These are phyloP conservation scores for Seriola rivoliana DNA, from an alignment of 2,113 vertebrate genomes.

Conservation along the genomic window DNA sequence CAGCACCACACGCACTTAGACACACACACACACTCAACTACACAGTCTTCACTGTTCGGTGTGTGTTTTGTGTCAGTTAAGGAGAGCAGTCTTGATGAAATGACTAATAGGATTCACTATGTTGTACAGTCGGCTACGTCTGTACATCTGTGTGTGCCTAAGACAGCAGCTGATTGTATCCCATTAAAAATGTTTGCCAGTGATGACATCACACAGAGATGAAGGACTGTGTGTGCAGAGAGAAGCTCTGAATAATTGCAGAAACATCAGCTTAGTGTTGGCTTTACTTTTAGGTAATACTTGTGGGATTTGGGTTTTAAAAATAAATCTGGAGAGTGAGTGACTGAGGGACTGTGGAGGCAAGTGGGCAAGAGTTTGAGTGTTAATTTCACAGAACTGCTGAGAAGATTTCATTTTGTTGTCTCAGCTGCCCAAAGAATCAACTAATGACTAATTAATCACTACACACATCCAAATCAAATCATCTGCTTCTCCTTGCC, in stretches of 20 bases:
- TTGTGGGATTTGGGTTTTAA: slow-evolving; percentile 65
- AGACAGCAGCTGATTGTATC: slow-evolving; percentile 17
- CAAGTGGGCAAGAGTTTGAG: slow-evolving; percentile 40
- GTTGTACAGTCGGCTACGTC: not conserved
- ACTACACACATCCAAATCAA: slow-evolving; percentile 66
- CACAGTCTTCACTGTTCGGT: not conserved
- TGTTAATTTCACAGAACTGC: slow-evolving; percentile 68
- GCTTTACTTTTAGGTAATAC: slow-evolving; percentile 59
- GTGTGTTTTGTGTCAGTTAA: slow-evolving; percentile 28
- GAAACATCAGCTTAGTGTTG: slow-evolving; percentile 50
- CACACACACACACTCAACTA: not conserved
- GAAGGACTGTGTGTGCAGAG: slow-evolving; percentile 5
- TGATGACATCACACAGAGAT: slow-evolving; percentile 39
- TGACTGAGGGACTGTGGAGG: slow-evolving; percentile 28
- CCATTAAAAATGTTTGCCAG: slow-evolving; percentile 34
- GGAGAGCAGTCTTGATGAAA: slow-evolving; percentile 19
- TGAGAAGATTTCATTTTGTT: slow-evolving; percentile 70
- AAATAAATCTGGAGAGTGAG: slow-evolving; percentile 58
- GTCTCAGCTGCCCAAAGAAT: slow-evolving; percentile 75
- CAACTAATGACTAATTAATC: slow-evolving; percentile 81
- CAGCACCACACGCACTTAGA: not conserved
- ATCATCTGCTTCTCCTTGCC: slow-evolving; percentile 66
- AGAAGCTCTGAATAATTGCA: slow-evolving; percentile 51
- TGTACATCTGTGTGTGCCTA: not conserved
- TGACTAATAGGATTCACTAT: not conserved